Percentiles rank a stretch among this genome's conserved stretches.
Conservation (phyloP, 2,888 invertebrate species). For the Drosophila peninsularis region DNA sequence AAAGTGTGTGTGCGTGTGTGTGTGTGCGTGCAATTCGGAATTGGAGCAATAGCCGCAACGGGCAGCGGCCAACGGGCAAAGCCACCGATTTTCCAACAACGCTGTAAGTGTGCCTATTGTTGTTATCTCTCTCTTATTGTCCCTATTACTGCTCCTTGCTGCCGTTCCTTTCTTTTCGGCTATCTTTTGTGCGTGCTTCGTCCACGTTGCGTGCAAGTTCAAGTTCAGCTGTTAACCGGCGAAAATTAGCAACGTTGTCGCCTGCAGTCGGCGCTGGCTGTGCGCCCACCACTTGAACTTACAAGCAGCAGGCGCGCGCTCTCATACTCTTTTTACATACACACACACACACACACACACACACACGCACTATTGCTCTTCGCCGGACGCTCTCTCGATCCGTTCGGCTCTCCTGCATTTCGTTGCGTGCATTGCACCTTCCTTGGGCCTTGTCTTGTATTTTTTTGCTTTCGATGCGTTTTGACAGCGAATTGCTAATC, state of each 20-base stretch:
- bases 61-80: constrained; percentile 11
- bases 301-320: constrained; percentile 27
- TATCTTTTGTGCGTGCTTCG: constrained; percentile 8
- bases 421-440: constrained; percentile 77
- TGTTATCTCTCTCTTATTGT: constrained; percentile 1
- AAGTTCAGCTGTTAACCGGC: constrained; percentile 59
- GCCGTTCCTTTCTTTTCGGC: neutral
- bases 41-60: constrained; percentile 46
- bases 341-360: too few species aligned
- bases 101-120: constrained; percentile 28
- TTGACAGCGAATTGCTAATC: constrained; percentile 78
- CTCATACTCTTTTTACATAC: neutral
- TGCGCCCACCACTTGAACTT: constrained; percentile 61
- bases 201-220: constrained; percentile 53
- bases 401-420: constrained; percentile 43
- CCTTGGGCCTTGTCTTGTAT: constrained; percentile 37
- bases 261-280: constrained; percentile 16
- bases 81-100: constrained; percentile 10
- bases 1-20: constrained; percentile 28
- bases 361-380: constrained; percentile 2
- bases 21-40: constrained; percentile 56
- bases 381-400: constrained; percentile 6
- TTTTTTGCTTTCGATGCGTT: constrained; percentile 77
- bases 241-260: constrained; percentile 37
- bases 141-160: constrained; percentile 9